These are phyloP conservation scores for Pachydiplax longipennis DNA, from an alignment of 2,888 invertebrate species.

Conservation along the genomic window DNA sequence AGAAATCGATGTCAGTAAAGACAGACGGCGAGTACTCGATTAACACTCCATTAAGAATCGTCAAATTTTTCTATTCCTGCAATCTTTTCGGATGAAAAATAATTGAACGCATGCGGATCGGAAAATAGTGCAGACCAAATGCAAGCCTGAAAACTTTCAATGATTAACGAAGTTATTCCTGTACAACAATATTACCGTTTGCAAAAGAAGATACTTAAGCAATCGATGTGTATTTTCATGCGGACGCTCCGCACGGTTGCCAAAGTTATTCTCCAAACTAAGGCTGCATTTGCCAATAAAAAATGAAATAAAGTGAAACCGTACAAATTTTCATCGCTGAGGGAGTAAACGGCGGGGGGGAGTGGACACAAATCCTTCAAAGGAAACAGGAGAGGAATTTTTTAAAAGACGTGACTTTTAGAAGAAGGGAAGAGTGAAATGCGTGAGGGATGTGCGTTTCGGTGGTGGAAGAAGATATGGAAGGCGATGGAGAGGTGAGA, in stretches of 20 bases:
- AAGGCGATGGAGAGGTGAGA: background rate
- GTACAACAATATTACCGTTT: too few relatives aligned
- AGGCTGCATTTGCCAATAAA: conserved; percentile 42
- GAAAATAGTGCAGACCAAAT: too few relatives aligned
- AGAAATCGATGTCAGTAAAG: too few relatives aligned
- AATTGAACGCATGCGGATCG: too few relatives aligned
- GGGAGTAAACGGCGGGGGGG: background rate
- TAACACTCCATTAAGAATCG: too few relatives aligned
- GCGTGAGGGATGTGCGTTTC: background rate
- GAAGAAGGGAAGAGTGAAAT: background rate
- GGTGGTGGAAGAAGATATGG: background rate
- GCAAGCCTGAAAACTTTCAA: too few relatives aligned
- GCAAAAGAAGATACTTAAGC: too few relatives aligned
- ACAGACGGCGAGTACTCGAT: too few relatives aligned
- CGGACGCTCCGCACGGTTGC: background rate
- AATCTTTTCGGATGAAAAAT: too few relatives aligned
- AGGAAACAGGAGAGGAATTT: conserved; percentile 4
- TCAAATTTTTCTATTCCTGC: too few relatives aligned
- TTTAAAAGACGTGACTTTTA: background rate
- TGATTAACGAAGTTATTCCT: too few relatives aligned
- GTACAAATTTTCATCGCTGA: conserved; percentile 9
- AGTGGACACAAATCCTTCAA: conserved; percentile 5
- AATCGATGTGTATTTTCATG: background rate
- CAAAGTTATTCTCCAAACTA: conserved; percentile 13
- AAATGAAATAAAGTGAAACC: conserved; percentile 41